Base-by-base conservation (phyloP, 2,113 vertebrate species). In the Erythrocercus mccallii region DNA sequence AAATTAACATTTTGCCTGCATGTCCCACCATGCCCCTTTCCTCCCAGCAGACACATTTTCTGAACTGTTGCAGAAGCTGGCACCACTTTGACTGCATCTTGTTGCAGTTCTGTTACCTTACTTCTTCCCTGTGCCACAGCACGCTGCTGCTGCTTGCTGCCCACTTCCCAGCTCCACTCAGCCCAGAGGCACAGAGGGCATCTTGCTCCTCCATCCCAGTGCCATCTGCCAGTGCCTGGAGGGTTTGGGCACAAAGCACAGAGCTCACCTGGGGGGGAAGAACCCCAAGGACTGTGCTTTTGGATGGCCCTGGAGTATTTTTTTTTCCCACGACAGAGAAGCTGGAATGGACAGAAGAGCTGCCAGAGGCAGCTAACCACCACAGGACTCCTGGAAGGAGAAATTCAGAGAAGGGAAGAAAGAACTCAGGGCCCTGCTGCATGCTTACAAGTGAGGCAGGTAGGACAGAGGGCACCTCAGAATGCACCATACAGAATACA, bases 91-190 rank as follows among this genome's bases (percentile, higher is more conserved):
- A 58, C 57, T 10, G 24, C 44, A 42, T 8, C 44, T 5, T 31
- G 31, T 61, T 3, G 9, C 53, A 30, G 45, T 44, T 66, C 33
- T 68, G 35, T 53, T 70, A 22, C 72, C n/a, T 42, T 4, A 4
- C 19, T 30, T 42, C 37, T 28, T 57, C 58, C 61, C 68, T 21
- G 11, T 4, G 7, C 56, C 5, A 28, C 64, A 37, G 38, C 38
- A 58, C 0, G 0, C 8, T 42, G 33, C 64, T 42, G 0, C 8
- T 42, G 33, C 64, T 42, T n/a, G 56, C 37, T 74, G 61, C 64
- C 40, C 37, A 7, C 27, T 12, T 35, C 58, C 84, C 78, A 69
- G 72, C 51, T 50, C 73, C 8, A 3, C 57, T 35, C 48, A 10
- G 19, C 33, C 66, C 8, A 4, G 37, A 22, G 44, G 15, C 0